A percentile compares a stretch with the other conserved stretches of the same genome.
Conservation (phyloP, 2,888 invertebrate species). For the Lasioglossum marginatum region DNA sequence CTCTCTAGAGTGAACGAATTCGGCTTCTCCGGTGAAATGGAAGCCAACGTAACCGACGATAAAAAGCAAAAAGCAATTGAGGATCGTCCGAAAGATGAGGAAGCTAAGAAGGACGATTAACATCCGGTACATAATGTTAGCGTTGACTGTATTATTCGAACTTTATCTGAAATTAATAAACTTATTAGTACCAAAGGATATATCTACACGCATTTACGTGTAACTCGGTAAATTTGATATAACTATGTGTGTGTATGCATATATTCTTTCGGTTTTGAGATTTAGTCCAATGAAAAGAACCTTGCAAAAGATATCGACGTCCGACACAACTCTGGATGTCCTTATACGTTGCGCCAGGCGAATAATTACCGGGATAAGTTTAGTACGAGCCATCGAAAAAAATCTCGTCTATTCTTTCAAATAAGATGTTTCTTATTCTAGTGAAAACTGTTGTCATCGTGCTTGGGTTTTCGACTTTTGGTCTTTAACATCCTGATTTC, state of each 20-base stretch:
- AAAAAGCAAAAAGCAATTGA: slow-evolving; percentile 64
- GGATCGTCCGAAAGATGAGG: slow-evolving; percentile 61
- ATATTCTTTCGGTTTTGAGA: slow-evolving; percentile 54
- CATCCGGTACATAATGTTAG: slow-evolving; percentile 58
- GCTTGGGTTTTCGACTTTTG: slow-evolving; percentile 19
- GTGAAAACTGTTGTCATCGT: slow-evolving; percentile 16
- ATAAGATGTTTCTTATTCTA: background rate
- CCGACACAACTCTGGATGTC: background rate
- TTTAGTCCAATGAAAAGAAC: slow-evolving; percentile 54
- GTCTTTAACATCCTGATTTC: slow-evolving; percentile 10
- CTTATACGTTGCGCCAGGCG: slow-evolving; percentile 12
- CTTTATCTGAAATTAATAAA: slow-evolving; percentile 67
- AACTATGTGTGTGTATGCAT: slow-evolving; percentile 56
- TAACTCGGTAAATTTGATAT: slow-evolving; percentile 53
- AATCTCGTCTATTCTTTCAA: slow-evolving; percentile 28
- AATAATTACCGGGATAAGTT: slow-evolving; percentile 35
- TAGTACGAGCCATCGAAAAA: slow-evolving; percentile 41
- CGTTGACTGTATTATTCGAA: slow-evolving; percentile 58
- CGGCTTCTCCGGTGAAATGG: slow-evolving; percentile 98
- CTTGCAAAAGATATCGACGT: slow-evolving; percentile 28
- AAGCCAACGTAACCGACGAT: slow-evolving; percentile 84
- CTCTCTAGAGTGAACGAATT: slow-evolving; percentile 98
- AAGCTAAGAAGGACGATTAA: slow-evolving; percentile 78
- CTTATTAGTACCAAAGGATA: slow-evolving; percentile 69
- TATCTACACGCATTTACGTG: slow-evolving; percentile 59